phyloP scores from a whole-genome alignment of 2,797 vertebrate genomes.

The Acanthornis magna region DNA sequence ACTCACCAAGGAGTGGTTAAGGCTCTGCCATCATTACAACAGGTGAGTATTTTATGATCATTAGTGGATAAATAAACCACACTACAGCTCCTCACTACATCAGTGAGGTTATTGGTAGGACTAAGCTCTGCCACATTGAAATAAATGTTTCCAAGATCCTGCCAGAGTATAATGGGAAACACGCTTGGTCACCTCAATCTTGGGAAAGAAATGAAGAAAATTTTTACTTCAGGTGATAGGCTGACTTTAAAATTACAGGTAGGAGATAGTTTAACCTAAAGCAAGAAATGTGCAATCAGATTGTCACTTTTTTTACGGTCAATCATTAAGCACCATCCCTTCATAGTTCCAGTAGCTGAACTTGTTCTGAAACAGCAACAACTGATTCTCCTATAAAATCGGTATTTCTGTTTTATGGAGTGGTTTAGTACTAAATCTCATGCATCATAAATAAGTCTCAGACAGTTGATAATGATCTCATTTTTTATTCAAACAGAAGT shows the following conservation, averaged over 20 bases:
- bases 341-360: not conserved
- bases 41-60: not conserved
- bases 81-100: not conserved
- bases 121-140: not conserved
- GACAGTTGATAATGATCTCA: conserved; percentile 15
- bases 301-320: not conserved
- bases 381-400: not conserved
- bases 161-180: not conserved
- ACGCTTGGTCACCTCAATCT: not conserved
- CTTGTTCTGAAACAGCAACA: not conserved
- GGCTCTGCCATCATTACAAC: not conserved
- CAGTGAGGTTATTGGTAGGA: not conserved
- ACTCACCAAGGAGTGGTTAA: not conserved
- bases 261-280: not conserved
- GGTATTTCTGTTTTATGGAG: not conserved
- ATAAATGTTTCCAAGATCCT: not conserved
- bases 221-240: not conserved
- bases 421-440: conserved; percentile 29
- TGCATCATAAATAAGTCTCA: conserved; percentile 37
- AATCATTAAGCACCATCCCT: not conserved
- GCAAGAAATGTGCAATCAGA: not conserved
- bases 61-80: not conserved
- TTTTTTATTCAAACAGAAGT: conserved; percentile 44
- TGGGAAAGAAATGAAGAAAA: not conserved
- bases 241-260: not conserved